Conservation (phyloP, 64 coral and sea anemone genomes). For the Cladopsammia gracilis region DNA sequence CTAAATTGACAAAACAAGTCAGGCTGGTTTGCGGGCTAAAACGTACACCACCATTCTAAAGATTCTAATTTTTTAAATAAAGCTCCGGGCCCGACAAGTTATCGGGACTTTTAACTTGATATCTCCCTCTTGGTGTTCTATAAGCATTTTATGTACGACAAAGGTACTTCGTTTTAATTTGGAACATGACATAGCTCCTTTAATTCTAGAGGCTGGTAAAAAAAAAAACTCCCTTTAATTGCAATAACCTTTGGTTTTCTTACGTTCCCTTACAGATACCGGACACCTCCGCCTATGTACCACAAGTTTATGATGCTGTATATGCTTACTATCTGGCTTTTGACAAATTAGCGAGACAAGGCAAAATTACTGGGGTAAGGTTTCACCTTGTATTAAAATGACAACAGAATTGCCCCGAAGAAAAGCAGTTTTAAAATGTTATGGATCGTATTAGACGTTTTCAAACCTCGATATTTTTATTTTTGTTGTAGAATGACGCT, state of each 20-base stretch:
- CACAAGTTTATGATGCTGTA: conserved; percentile 98
- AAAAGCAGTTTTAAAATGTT: not conserved
- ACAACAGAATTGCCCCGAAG: not conserved
- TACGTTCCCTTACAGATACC: conserved; percentile 37
- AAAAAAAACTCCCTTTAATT: not conserved
- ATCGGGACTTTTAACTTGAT: too few relatives aligned
- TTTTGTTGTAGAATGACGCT: conserved; percentile 70
- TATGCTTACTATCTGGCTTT: conserved; percentile 94
- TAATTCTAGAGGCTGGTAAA: too few relatives aligned
- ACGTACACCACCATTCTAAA: too few relatives aligned
- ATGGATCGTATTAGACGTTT: not conserved
- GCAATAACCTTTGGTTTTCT: not conserved
- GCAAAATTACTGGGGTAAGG: conserved; percentile 84
- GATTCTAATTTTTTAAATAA: too few relatives aligned
- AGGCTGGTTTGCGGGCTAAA: too few relatives aligned
- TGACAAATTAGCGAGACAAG: conserved; percentile 83
- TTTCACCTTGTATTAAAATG: not conserved
- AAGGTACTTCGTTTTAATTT: too few relatives aligned
- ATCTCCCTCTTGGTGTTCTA: too few relatives aligned
- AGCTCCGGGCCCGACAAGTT: too few relatives aligned
- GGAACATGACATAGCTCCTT: too few relatives aligned
- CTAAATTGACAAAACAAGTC: too few relatives aligned
- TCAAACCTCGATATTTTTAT: not conserved
- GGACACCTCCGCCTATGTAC: conserved; percentile 78
- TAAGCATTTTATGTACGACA: too few relatives aligned